Percentiles rank a stretch among this genome's conserved stretches.
Conservation (phyloP, 30 jellyfish, hydroid and myxozoan species). For the Turritopsis rubra region DNA sequence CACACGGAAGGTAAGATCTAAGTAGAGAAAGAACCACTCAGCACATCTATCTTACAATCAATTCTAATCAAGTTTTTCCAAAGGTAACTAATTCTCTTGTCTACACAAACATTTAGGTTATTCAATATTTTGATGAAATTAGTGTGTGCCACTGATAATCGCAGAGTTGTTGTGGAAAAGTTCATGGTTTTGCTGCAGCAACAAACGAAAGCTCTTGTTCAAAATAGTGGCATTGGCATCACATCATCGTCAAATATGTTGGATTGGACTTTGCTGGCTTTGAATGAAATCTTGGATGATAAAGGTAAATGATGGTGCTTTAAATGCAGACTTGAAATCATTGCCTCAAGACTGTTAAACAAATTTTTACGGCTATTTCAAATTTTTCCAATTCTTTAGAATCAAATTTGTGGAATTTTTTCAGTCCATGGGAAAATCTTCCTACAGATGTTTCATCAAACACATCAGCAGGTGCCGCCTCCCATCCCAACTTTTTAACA, state of each 20-base stretch:
- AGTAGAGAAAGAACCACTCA: background rate
- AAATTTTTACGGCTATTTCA: background rate
- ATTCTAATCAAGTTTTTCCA: background rate
- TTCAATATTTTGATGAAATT: slow-evolving; percentile 37
- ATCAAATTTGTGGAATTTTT: background rate
- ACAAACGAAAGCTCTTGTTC: slow-evolving; percentile 23
- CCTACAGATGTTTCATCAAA: background rate
- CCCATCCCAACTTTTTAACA: background rate
- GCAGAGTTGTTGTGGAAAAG: slow-evolving; percentile 29
- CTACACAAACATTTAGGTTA: slow-evolving; percentile 25
- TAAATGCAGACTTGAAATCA: background rate
- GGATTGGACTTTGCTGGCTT: slow-evolving; percentile 69
- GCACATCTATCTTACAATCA: background rate
- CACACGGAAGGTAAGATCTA: slow-evolving; percentile 53
- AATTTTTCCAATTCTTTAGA: background rate
- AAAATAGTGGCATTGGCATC: background rate
- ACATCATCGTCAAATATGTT: slow-evolving; percentile 22
- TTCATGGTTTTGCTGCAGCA: slow-evolving; percentile 34
- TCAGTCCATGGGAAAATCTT: slow-evolving; percentile 23
- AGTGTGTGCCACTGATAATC: slow-evolving; percentile 33
- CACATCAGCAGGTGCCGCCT: background rate
- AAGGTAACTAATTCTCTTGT: background rate
- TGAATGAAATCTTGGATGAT: slow-evolving; percentile 46
- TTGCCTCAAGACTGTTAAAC: background rate
- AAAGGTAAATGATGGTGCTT: slow-evolving; percentile 19